phyloP scores from a whole-genome alignment of 2,888 invertebrate genomes.

The Xiphydria camelus region DNA sequence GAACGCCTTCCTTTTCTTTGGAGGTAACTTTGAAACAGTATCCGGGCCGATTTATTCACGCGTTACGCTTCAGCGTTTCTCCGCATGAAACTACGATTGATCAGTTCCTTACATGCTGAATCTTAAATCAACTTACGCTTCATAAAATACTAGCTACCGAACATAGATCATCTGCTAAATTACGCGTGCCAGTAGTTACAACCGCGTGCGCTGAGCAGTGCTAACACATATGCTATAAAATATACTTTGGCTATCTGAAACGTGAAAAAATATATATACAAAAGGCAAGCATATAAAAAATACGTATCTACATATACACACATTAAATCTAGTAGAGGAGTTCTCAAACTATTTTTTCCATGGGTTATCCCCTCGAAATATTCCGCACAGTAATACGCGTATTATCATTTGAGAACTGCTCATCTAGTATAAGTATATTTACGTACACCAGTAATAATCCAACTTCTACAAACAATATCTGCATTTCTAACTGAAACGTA shows the following conservation, averaged over 20 bases:
- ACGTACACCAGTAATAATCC: neutral
- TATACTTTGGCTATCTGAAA: slow-evolving; percentile 46
- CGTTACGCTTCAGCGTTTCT: too few species aligned
- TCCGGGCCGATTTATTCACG: too few species aligned
- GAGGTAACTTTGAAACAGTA: too few species aligned
- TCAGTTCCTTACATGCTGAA: neutral
- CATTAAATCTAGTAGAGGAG: slow-evolving; percentile 26
- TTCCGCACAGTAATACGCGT: too few species aligned
- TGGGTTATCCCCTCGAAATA: too few species aligned
- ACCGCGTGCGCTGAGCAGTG: slow-evolving; percentile 33
- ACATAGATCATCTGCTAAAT: slow-evolving; percentile 41
- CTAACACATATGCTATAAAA: slow-evolving; percentile 46
- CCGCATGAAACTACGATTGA: too few species aligned
- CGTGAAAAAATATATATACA: slow-evolving; percentile 43
- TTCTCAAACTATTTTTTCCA: slow-evolving; percentile 24
- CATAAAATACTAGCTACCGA: slow-evolving; percentile 35
- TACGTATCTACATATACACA: slow-evolving; percentile 18
- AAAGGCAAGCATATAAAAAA: too few species aligned
- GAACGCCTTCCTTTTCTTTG: too few species aligned
- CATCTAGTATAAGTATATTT: neutral
- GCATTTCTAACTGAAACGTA: too few species aligned
- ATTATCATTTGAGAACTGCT: too few species aligned
- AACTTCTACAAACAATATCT: neutral
- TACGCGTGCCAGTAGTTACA: slow-evolving; percentile 46
- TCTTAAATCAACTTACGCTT: slow-evolving; percentile 38